Conservation (phyloP, 2,113 vertebrate genomes). For the Chinchilla lanigera region DNA sequence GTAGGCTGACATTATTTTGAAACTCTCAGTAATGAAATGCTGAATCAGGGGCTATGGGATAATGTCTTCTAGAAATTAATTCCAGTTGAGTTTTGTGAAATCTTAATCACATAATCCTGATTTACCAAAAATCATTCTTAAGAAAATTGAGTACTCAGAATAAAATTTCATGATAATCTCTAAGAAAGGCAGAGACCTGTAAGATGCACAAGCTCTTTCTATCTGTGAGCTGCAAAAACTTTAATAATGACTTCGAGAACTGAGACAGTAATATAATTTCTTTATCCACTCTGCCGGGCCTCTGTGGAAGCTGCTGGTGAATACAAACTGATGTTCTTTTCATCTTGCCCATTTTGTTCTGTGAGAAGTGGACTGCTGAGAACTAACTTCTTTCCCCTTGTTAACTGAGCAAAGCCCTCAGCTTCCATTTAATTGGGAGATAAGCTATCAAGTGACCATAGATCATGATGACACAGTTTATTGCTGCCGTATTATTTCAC, state of each 20-base stretch:
- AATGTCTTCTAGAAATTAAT: conserved; percentile 67
- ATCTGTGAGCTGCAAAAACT: conserved; percentile 32
- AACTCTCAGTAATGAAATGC: conserved; percentile 59
- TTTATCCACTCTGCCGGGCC: conserved; percentile 1
- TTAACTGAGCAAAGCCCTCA: background rate
- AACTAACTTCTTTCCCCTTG: background rate
- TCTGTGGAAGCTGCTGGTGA: conserved; percentile 20
- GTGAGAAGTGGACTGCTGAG: background rate
- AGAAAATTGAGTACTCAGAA: conserved; percentile 53
- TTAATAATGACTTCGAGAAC: conserved; percentile 12
- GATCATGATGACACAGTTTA: background rate
- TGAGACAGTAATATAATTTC: conserved; percentile 46
- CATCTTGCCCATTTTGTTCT: background rate
- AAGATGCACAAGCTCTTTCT: background rate
- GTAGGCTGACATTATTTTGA: conserved; percentile 52
- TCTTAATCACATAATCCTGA: conserved; percentile 66
- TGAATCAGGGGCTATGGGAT: conserved; percentile 43
- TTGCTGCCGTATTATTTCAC: background rate
- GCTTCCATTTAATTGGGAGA: background rate
- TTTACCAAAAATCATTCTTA: conserved; percentile 63
- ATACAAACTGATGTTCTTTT: conserved; percentile 31
- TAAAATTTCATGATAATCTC: conserved; percentile 66
- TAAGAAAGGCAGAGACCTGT: background rate
- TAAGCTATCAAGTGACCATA: background rate
- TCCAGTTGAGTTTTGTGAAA: conserved; percentile 62